Evolutionary conservation across 2,888 invertebrate species (phyloP), one percentile per base, ranked within the genome.

Genomic region (Bugulina stolonifera): DNA sequence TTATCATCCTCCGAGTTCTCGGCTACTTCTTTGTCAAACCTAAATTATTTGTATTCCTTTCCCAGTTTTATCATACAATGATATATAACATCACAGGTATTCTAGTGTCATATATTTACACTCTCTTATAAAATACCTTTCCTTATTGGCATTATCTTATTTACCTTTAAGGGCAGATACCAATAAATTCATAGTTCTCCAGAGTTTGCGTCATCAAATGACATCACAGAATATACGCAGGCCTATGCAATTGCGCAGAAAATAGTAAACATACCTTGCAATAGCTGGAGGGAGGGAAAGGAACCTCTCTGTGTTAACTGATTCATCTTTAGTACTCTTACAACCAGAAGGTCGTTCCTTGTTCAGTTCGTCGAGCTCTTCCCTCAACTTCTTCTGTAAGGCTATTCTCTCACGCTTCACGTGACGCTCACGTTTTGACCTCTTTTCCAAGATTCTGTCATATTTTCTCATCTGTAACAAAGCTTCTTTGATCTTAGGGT

Each of bases 391-490:
- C 75, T 77, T 79, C 72, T 81, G 80, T 34, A 83, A 75, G 23
- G 81, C 71, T 35, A 83, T 78, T 69, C 82, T 77, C 22, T 82
- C 80, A 72, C 79, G 76, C 73, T 83, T 83, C 2, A 83, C 82
- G 72, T 80, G 79, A 70, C 77, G 81, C 73, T 83, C 83, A 74
- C 76, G 75, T 72, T 78, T 79, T 18, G 81, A 74, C 72, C 80
- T 79, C 73, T 80, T 80, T 18, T 75, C 73, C 43, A 83, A 76
- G 55, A 83, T 80, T 73, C 78, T 77, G 73, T 83, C 82, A 1
- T 81, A 76, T 74, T 82, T 83, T 57, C 79, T 78, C 82, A 83
- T 82, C 73, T 82, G 82, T 10, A 81, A 75, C 32, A 81, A 78
- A 54, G 81, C 83, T 55, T 78, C 81, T 72, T 76, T 79, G 43